phyloP scores from a whole-genome alignment of 1,140 invertebrate species.

The Onthophagus taurus region DNA sequence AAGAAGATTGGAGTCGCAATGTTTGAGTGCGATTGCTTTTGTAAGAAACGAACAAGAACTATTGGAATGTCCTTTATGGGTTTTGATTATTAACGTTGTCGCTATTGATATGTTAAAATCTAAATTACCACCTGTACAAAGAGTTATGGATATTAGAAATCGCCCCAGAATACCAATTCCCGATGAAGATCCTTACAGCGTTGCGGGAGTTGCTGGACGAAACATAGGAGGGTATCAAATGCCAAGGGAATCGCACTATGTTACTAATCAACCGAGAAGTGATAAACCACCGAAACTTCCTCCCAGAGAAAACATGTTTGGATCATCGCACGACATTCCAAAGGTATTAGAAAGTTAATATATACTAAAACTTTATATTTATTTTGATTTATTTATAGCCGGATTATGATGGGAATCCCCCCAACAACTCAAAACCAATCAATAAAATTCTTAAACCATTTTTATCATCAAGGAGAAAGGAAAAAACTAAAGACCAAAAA shows the following conservation, averaged over 20 bases:
- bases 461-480: constrained; percentile 7
- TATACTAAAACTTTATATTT: too few relatives aligned
- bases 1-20: constrained; percentile 74
- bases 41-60: constrained; percentile 76
- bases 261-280: constrained; percentile 39
- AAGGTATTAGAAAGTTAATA: too few relatives aligned
- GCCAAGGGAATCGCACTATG: constrained; percentile 26
- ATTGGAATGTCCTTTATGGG: constrained; percentile 86
- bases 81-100: constrained; percentile 88
- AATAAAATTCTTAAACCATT: too few relatives aligned
- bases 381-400: too few relatives aligned
- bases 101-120: constrained; percentile 92
- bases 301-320: constrained; percentile 77
- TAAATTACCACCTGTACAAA: constrained; percentile 67
- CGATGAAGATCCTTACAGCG: constrained; percentile 83
- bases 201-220: constrained; percentile 64
- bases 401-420: neutral
- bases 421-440: neutral
- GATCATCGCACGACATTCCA: too few relatives aligned
- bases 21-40: constrained; percentile 77
- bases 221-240: constrained; percentile 49
- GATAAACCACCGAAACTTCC: constrained; percentile 84
- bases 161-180: constrained; percentile 77
- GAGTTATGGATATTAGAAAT: constrained; percentile 60
- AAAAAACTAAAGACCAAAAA: too few relatives aligned